Conservation (phyloP, 2,888 invertebrate genomes). For the Hydrotaea cyrtoneurina region DNA sequence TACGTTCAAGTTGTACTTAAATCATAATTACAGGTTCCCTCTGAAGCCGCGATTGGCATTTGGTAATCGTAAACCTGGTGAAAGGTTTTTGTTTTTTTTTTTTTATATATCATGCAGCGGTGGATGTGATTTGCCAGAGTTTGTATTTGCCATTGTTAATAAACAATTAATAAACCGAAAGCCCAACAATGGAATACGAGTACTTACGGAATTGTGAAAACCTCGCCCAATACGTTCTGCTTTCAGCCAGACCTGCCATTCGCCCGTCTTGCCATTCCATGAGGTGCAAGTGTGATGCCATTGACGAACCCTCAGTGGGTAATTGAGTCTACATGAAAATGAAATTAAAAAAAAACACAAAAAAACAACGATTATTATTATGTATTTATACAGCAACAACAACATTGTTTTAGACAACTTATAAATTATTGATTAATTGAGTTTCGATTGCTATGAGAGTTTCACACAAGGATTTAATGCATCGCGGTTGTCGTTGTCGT, state of each 20-base stretch:
- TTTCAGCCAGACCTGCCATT: conserved; percentile 95
- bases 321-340: conserved; percentile 83
- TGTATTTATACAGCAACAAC: background rate
- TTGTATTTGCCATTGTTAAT: background rate
- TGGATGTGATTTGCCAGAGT: background rate
- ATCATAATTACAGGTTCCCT: background rate
- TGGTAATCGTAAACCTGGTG: conserved; percentile 15
- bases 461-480: background rate
- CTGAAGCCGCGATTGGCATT: background rate
- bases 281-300: conserved; percentile 95
- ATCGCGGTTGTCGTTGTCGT: background rate
- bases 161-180: conserved; percentile 6
- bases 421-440: conserved; percentile 52
- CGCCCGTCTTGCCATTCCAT: conserved; percentile 94
- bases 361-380: background rate
- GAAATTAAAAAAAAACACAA: conserved; percentile 40
- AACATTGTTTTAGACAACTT: background rate
- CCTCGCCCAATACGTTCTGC: conserved; percentile 92
- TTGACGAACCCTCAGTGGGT: conserved; percentile 85
- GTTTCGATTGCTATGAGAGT: background rate
- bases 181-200: too few relatives aligned
- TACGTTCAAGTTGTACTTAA: background rate
- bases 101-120: background rate
- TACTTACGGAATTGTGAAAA: conserved; percentile 91
- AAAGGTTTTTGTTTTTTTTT: conserved; percentile 1